phyloP scores from a whole-genome alignment of 2,888 invertebrate genomes.

The Resseliella maxima region DNA sequence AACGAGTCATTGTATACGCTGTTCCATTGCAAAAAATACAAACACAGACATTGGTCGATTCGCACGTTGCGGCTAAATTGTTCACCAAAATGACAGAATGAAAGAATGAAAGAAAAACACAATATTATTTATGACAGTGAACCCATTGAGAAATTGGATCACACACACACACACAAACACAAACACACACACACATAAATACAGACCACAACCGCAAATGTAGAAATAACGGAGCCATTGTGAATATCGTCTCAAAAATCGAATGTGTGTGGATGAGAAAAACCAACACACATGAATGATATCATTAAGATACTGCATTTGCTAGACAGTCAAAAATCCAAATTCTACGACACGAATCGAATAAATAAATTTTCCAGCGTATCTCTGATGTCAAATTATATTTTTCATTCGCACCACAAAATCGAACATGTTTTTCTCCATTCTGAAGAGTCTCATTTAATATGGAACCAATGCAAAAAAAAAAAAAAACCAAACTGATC shows the following conservation, averaged over 20 bases:
- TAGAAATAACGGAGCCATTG: background rate
- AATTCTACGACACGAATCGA: background rate
- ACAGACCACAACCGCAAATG: background rate
- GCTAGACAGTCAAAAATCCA: background rate
- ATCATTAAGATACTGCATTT: constrained; percentile 1
- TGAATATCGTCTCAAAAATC: constrained; percentile 1
- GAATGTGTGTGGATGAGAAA: background rate
- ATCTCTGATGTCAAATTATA: background rate
- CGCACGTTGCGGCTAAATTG: background rate
- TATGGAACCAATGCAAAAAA: background rate
- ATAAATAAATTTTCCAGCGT: background rate
- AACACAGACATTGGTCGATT: no score
- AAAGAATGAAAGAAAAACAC: background rate
- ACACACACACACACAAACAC: constrained; percentile 11
- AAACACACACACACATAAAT: constrained; percentile 1
- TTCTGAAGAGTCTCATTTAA: no score
- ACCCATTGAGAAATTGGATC: constrained; percentile 1
- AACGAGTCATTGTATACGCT: background rate
- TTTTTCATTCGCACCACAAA: background rate
- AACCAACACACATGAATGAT: background rate
- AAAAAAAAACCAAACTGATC: background rate
- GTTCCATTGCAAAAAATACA: no score
- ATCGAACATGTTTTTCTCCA: background rate
- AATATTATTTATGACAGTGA: background rate
- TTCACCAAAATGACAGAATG: background rate